These are phyloP conservation scores for Isaurus tuberculatus DNA, from an alignment of 92 coral and sea anemone genomes.

Conservation along the genomic window DNA sequence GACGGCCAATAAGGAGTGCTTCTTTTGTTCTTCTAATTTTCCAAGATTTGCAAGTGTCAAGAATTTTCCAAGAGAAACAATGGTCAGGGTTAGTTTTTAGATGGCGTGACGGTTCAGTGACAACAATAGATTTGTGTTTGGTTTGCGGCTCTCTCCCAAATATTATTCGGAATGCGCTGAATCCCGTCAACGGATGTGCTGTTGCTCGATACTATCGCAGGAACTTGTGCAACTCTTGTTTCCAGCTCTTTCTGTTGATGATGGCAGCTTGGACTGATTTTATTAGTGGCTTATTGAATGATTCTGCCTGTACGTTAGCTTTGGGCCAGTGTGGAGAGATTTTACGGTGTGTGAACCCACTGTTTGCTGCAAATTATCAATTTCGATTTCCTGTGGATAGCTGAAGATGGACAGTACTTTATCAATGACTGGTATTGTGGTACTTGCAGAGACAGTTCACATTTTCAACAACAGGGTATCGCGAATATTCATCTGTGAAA, in stretches of 20 bases:
- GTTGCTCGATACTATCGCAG: conserved; percentile 21
- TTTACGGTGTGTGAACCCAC: not conserved
- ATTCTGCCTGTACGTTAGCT: not conserved
- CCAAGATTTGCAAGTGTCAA: too few relatives aligned
- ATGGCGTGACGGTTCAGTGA: too few relatives aligned
- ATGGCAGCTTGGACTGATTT: not conserved
- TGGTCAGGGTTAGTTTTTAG: too few relatives aligned
- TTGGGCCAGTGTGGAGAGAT: not conserved
- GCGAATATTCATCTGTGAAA: not conserved
- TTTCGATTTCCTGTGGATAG: not conserved
- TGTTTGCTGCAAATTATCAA: not conserved
- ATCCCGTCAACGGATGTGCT: conserved; percentile 2
- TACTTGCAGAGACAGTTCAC: not conserved
- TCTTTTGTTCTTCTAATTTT: too few relatives aligned
- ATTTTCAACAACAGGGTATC: too few relatives aligned
- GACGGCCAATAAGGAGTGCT: too few relatives aligned
- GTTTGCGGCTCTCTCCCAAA: too few relatives aligned
- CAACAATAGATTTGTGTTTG: too few relatives aligned
- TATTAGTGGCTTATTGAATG: not conserved
- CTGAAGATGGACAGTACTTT: not conserved
- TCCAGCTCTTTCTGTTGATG: conserved; percentile 1
- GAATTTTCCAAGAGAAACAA: too few relatives aligned
- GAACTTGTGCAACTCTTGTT: conserved; percentile 1
- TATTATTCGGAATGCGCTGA: too few relatives aligned
- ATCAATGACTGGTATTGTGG: not conserved